Evolutionary conservation across 2,888 invertebrate genomes (phyloP).

Genomic region (Leptinotarsa peninsularis): DNA sequence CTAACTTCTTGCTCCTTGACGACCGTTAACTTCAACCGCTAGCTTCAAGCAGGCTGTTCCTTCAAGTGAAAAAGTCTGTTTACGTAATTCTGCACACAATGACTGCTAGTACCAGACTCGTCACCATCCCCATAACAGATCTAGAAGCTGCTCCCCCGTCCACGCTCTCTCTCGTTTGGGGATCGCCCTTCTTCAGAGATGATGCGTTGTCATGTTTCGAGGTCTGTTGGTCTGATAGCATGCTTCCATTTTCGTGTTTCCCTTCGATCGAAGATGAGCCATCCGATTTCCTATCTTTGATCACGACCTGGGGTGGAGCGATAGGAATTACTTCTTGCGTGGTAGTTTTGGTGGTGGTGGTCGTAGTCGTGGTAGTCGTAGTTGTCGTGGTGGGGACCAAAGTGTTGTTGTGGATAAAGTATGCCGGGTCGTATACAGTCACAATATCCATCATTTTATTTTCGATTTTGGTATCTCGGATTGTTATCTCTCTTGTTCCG

Average conservation of each 20-base stretch:
- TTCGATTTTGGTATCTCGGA: conserved; percentile 76
- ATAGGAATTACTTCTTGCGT: conserved; percentile 65
- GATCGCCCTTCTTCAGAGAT: conserved; percentile 63
- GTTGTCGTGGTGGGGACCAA: conserved; percentile 83
- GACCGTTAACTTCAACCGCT: background rate
- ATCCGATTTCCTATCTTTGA: conserved; percentile 42
- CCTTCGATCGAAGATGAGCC: conserved; percentile 45
- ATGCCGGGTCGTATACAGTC: conserved; percentile 81
- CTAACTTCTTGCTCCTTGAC: background rate
- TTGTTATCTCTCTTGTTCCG: conserved; percentile 70
- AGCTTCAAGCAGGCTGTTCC: conserved; percentile 16
- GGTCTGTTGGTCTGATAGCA: conserved; percentile 54
- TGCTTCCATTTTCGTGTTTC: conserved; percentile 65
- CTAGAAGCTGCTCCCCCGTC: background rate
- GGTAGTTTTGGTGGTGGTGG: conserved; percentile 66
- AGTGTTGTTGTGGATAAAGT: conserved; percentile 80
- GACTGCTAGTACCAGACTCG: conserved; percentile 10
- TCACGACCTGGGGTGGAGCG: conserved; percentile 40
- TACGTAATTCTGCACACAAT: conserved; percentile 21
- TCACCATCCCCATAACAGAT: background rate
- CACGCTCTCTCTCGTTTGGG: conserved; percentile 33
- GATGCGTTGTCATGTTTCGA: conserved; percentile 50
- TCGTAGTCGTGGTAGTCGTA: conserved; percentile 69
- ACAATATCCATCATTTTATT: conserved; percentile 76
- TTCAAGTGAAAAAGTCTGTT: background rate